Evolutionary conservation across 2,113 vertebrate species (phyloP), one percentile per base, ranked within the genome.

Genomic region (Dascyllus trimaculatus): DNA sequence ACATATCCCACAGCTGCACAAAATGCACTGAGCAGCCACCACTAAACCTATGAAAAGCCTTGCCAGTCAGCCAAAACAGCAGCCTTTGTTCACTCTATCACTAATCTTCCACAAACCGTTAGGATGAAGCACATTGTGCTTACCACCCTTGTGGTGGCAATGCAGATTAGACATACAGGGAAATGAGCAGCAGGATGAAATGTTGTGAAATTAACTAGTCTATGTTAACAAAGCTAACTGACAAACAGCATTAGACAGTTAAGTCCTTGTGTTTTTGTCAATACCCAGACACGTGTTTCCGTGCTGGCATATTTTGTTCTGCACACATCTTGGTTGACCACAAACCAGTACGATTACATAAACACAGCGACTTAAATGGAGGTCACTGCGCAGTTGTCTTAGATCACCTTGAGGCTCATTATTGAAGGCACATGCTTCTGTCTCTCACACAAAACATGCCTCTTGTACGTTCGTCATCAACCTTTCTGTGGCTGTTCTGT

Each of bases 1-100:
- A 78, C 75, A 73, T 71, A 68, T 82, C 70, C 70, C 66, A 74
- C 60, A 68, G 78, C 79, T 73, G 79, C 72, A 79, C 82, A 83
- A 71, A 90, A 90, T 75, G 65, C 75, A 75, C 77, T 85, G 81
- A 84, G 54, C 77, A 81, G 57, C 78, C 78, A 73, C 73, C 81
- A 32, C 85, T 90, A 85, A 89, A 84, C 76, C 90, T 81, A 89
- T 78, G 58, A 89, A 87, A 91, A 80, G 60, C 75, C 63, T 80
- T 63, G 61, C 71, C 80, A 79, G 63, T 84, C 82, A 91, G 56
- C 85, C 81, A 82, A 82, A 80, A 81, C 81, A 78, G 52, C 60
- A 10, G 72, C 69, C 73, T 88, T 81, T 88, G 82, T 85, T 86
- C 84, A 25, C 26, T 22, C 49, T 58, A 64, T 80, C 35, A 6